Conservation (phyloP, 2,888 invertebrate genomes). For the Clistopyga incitator region DNA sequence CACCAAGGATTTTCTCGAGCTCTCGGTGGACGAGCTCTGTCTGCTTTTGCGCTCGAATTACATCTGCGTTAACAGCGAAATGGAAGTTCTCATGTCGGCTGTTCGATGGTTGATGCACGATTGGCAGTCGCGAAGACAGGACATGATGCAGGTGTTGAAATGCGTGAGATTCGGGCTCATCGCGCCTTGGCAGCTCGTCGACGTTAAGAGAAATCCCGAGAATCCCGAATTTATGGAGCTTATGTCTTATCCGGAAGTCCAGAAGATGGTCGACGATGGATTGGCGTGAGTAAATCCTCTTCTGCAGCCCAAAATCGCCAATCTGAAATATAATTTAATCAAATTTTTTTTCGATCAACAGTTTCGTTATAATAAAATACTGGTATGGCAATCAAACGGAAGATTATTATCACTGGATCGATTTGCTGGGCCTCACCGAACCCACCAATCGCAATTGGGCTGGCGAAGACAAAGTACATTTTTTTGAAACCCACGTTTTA, state of each 20-base stretch:
- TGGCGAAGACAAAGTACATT: slow-evolving; percentile 85
- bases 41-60: slow-evolving; percentile 90
- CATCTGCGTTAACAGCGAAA: slow-evolving; percentile 90
- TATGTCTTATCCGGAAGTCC: slow-evolving; percentile 88
- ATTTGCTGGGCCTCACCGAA: slow-evolving; percentile 88
- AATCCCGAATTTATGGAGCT: slow-evolving; percentile 90
- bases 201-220: slow-evolving; percentile 90
- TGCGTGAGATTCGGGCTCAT: slow-evolving; percentile 92
- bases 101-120: slow-evolving; percentile 92
- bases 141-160: slow-evolving; percentile 87
- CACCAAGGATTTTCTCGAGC: slow-evolving; percentile 89
- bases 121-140: slow-evolving; percentile 87
- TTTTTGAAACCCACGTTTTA: not conserved
- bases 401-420: slow-evolving; percentile 90
- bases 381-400: slow-evolving; percentile 91
- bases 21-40: slow-evolving; percentile 88
- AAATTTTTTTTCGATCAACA: slow-evolving; percentile 9
- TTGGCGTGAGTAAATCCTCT: slow-evolving; percentile 88
- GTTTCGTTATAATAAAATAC: slow-evolving; percentile 91
- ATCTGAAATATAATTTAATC: no score
- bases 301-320: no score
- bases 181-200: slow-evolving; percentile 92
- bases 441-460: slow-evolving; percentile 92
- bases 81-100: slow-evolving; percentile 92
- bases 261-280: slow-evolving; percentile 92